phyloP scores from a whole-genome alignment of 2,113 vertebrate genomes.

The Antechinus stuartii region DNA sequence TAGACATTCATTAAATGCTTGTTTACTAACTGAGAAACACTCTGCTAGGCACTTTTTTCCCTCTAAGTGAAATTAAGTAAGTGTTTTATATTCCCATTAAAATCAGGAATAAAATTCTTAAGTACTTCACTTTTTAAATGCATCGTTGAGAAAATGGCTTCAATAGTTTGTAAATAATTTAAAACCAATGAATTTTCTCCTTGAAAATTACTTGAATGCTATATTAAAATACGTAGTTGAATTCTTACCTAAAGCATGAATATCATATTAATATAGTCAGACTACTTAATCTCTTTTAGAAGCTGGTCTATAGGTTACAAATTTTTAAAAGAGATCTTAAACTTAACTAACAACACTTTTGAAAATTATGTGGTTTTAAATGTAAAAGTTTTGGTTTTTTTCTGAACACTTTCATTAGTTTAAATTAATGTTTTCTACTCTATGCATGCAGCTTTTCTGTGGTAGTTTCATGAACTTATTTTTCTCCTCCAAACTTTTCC shows the following conservation, averaged over 20 bases:
- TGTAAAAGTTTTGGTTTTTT: background rate
- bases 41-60: background rate
- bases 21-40: background rate
- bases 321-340: background rate
- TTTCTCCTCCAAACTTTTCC: background rate
- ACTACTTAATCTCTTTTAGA: background rate
- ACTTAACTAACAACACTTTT: background rate
- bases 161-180: conserved; percentile 40
- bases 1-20: background rate
- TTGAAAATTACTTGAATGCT: conserved; percentile 29
- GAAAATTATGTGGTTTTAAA: background rate
- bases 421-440: background rate
- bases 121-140: conserved; percentile 31
- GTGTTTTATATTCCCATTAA: background rate
- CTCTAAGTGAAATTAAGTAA: background rate
- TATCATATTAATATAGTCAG: background rate
- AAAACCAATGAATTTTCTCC: background rate
- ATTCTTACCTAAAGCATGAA: background rate
- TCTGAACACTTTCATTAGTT: conserved; percentile 11
- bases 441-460: conserved; percentile 12
- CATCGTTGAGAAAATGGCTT: background rate
- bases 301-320: background rate
- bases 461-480: conserved; percentile 49
- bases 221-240: background rate
- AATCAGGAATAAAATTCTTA: background rate